phyloP scores from a whole-genome alignment of 2,113 vertebrate species.

The Perca flavescens region DNA sequence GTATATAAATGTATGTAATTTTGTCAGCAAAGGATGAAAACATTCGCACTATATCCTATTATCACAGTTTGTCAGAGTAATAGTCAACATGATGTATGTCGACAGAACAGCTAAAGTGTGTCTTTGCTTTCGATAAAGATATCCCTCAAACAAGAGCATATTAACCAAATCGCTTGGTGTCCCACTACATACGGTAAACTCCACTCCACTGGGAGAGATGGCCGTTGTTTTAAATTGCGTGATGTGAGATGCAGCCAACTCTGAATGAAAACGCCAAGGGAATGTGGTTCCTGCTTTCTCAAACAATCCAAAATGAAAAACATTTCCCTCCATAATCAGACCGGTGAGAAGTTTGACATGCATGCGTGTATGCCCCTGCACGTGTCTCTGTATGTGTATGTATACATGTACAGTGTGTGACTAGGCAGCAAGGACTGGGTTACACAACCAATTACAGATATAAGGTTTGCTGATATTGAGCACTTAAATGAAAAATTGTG shows the following conservation, averaged over 20 bases:
- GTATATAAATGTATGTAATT: neutral
- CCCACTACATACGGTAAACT: constrained; percentile 19
- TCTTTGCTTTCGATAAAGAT: neutral
- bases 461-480: neutral
- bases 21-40: neutral
- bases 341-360: constrained; percentile 40
- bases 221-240: constrained; percentile 29
- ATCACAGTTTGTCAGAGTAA: neutral
- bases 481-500: constrained; percentile 23
- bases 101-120: neutral
- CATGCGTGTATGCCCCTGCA: constrained; percentile 20
- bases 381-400: constrained; percentile 9
- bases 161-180: neutral
- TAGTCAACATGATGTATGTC: neutral
- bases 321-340: constrained; percentile 65
- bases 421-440: neutral
- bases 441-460: constrained; percentile 13
- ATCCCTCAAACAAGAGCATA: neutral
- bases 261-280: constrained; percentile 43
- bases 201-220: constrained; percentile 5
- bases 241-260: constrained; percentile 29
- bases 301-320: constrained; percentile 71
- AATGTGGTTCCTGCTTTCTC: constrained; percentile 58
- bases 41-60: neutral
- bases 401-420: constrained; percentile 6